Base-by-base conservation (phyloP, 1,140 invertebrate genomes). In the Agraylea sexmaculata region DNA sequence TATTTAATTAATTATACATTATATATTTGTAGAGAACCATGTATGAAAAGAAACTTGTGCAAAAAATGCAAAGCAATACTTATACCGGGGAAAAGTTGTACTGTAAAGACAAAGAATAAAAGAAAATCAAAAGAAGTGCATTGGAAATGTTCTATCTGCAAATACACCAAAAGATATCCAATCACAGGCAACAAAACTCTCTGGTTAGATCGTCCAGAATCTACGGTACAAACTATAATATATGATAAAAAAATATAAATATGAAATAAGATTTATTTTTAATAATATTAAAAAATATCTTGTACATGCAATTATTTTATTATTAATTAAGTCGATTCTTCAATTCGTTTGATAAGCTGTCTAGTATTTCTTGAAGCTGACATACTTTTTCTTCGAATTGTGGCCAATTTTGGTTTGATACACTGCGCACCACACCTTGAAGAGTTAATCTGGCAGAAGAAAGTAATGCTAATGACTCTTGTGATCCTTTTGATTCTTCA, bases 391-490 rank as follows among this genome's bases (percentile, higher is more conserved):
- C 46, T 20, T 58, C 41, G 15, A 58, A 58, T 43, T 67, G 58
- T 1, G 56, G 48, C 56, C 66, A 69, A 22, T 60, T 51, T 37
- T 70, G 59, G 47, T 65, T 64, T 41, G 69, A 66, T 0, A 63
- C 58, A 21, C 65, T 71, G 17, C 62, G 60, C 22, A 73, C 46
- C 12, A 69, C 64, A 10, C 64, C 68, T 35, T 77, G 74, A 6
- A 69, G 61, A 0, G 70, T 69, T 4, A 79, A 49, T 30, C 76
- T 68, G 0, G 72, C 73, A 3, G 74, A 78, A 2, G 69, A 76
- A 3, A 80, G 51, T 32, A 70, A 64, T 16, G 70, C 69, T 28
- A 71, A 54, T 62, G 52, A 67, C 71, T 45, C 62, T 71, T 54
- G 65, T 74, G 86, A 49, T 38, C 66, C 52, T 39, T 55, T 40